These are phyloP conservation scores for Melipona quadrifasciata DNA, from an alignment of 1,140 invertebrate genomes.

Conservation along the genomic window DNA sequence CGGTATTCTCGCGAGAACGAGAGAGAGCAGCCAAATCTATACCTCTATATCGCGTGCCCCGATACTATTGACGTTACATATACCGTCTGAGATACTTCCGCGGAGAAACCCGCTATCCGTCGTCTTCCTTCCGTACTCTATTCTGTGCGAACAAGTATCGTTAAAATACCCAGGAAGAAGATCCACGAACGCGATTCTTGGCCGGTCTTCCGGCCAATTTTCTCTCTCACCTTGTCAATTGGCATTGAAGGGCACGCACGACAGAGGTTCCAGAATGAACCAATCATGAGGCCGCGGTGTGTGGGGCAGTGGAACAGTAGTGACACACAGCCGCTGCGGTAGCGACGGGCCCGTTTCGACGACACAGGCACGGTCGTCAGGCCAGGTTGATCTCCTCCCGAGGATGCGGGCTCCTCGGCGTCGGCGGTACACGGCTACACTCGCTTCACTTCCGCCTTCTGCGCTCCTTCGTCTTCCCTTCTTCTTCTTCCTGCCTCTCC, in stretches of 20 bases:
- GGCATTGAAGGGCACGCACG: conserved; percentile 96
- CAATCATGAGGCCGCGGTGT: conserved; percentile 89
- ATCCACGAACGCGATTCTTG: background rate
- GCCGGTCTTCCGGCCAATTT: background rate
- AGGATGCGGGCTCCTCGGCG: conserved; percentile 42
- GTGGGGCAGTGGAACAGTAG: conserved; percentile 79
- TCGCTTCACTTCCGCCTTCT: conserved; percentile 18
- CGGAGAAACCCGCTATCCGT: background rate
- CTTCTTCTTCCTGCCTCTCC: background rate
- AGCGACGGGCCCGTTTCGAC: conserved; percentile 58
- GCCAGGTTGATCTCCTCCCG: conserved; percentile 52
- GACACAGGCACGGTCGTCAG: conserved; percentile 56
- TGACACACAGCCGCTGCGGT: conserved; percentile 62
- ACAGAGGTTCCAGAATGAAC: conserved; percentile 96
- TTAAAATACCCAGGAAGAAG: background rate
- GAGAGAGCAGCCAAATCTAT: background rate
- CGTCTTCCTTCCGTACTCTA: background rate
- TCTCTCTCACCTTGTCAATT: conserved; percentile 91
- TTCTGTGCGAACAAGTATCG: background rate
- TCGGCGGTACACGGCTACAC: conserved; percentile 31
- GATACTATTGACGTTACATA: no score
- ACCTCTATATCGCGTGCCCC: background rate
- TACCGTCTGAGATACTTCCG: background rate
- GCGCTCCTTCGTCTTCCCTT: no score
- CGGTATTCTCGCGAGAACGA: background rate